A percentile compares a stretch with the other conserved stretches of the same genome.
Evolutionary conservation across 2,113 vertebrate genomes (phyloP).

Genomic region (Dromiciops gliroides): DNA sequence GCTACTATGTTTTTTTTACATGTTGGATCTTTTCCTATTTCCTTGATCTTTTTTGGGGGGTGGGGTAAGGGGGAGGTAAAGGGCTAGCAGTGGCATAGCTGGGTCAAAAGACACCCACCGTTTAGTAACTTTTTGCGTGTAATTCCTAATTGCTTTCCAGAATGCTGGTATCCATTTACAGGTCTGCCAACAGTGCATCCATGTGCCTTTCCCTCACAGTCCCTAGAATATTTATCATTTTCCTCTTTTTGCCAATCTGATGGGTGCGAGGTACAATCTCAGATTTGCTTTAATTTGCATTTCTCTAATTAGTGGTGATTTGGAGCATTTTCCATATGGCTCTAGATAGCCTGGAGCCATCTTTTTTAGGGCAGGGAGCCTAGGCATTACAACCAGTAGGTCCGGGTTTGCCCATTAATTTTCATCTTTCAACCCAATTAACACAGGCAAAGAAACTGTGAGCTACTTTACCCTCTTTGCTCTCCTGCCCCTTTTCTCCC

Average conservation of each 20-base stretch:
- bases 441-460: background rate
- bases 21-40: background rate
- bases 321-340: background rate
- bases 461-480: background rate
- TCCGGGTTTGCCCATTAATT: background rate
- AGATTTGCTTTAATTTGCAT: background rate
- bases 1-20: background rate
- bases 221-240: background rate
- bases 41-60: background rate
- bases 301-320: background rate
- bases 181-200: background rate
- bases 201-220: background rate
- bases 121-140: background rate
- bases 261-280: background rate
- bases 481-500: background rate
- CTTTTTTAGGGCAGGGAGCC: conserved; percentile 1
- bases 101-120: background rate
- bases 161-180: background rate
- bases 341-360: background rate
- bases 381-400: background rate
- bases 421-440: conserved; percentile 3
- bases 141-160: background rate
- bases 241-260: background rate
- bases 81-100: background rate
- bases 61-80: too few relatives aligned